Base-by-base conservation (phyloP, 2,888 invertebrate genomes). In the Petrolisthes manimaculis region DNA sequence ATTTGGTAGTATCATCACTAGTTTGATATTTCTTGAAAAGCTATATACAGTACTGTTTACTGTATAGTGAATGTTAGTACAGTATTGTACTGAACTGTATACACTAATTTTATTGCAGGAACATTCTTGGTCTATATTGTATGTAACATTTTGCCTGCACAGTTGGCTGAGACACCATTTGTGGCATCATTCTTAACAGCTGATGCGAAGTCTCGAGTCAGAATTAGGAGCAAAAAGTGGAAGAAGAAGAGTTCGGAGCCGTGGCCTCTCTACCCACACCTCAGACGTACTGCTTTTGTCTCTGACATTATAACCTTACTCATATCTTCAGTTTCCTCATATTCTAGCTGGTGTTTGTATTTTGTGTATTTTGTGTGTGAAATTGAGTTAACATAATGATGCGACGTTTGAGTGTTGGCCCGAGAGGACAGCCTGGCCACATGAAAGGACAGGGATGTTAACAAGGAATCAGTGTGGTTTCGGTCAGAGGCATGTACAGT, bases 121-220 rank as follows among this genome's bases (percentile, higher is more conserved):
- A 37, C 37, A 37, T 37, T 37, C 37, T 37, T 37, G 37, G 37
- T 37, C 37, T 37, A 37, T 37, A 37, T 37, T 37, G 37, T 37
- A 37, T 37, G 37, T 37, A 37, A 37, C 37, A 37, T 37, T 37
- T 37, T 37, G 37, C 37, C 37, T 37, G 37, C 37, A 37, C 37
- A 37, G 37, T 37, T 37, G 37, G 37, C 37, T 24, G 37, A 74
- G 80, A 79, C 79, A 86, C 56, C 80, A 8, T 14, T 74, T 71
- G 67, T 55, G 80, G 55, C 86, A 53, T 86, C 83, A 55, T 86
- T 56, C 61, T 78, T 86, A 75, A 86, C 86, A 86, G 86, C 86
- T 86, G 86, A 86, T 86, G 86, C 86, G 83, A 86, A 54, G 75
- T 83, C 86, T 61, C 4, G 83, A 83, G 21, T 18, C 86, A 67